Evolutionary conservation across 2,113 vertebrate genomes (phyloP).

Genomic region (Orthonyx spaldingii): DNA sequence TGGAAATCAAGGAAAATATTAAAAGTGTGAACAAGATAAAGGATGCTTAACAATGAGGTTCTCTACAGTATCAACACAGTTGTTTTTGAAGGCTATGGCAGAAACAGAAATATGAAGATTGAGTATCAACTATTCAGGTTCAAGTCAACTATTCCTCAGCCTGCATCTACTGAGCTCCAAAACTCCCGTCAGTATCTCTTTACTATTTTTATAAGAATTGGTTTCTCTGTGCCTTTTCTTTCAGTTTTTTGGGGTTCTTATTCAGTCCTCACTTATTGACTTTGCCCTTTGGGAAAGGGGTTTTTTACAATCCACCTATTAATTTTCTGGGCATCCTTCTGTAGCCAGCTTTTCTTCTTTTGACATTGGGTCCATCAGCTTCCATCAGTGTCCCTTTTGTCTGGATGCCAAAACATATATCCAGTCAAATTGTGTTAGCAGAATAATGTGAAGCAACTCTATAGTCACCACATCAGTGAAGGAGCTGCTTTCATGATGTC

Average conservation of each 20-base stretch:
- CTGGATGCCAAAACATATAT: constrained; percentile 21
- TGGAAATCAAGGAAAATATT: not conserved
- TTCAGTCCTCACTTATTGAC: not conserved
- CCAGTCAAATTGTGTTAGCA: not conserved
- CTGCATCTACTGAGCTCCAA: not conserved
- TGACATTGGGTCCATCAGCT: constrained; percentile 28
- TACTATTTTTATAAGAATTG: not conserved
- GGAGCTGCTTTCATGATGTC: not conserved
- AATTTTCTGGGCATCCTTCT: constrained; percentile 18
- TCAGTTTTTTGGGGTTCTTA: not conserved
- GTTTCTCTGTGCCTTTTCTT: not conserved
- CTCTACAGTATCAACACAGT: not conserved
- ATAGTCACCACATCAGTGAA: not conserved
- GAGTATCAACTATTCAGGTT: not conserved
- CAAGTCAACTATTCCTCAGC: not conserved
- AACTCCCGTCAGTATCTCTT: not conserved
- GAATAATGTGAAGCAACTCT: not conserved
- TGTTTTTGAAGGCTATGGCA: not conserved
- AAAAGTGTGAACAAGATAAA: not conserved
- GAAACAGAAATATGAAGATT: not conserved
- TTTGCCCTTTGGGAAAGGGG: not conserved
- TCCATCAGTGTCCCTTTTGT: not conserved
- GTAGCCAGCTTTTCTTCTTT: not conserved
- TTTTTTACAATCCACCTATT: not conserved
- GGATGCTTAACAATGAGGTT: not conserved